Evolutionary conservation across 1,140 invertebrate genomes (phyloP), one percentile per base, ranked within the genome.

Genomic region (Anthonomus grandis): DNA sequence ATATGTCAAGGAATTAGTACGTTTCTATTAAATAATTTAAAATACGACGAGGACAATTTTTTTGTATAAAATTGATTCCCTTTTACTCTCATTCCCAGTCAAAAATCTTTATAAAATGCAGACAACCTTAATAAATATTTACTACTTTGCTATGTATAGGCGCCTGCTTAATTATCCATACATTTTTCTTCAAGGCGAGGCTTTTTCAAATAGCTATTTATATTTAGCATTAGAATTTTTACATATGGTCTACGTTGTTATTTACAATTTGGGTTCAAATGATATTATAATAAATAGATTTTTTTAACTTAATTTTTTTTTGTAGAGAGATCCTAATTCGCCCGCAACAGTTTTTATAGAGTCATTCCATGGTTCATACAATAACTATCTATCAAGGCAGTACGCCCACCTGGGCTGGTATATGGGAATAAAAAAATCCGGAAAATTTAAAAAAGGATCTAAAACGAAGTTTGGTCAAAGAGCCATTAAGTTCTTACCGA

Each of bases 381-480:
- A 81, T 56, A 78, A 77, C 0, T 83, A 84, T 62, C 69, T 83
- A 47, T 83, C 81, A 4, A 74, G 74, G 56, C 5, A 19, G 21
- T 45, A 45, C 21, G 77, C 78, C 0, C 78, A 82, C 58, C 52
- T 76, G 3, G 81, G 81, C 2, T 85, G 83, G 81, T 85, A 83
- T 74, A 69, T 85, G 15, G 84, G 78, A 5, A 77, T 86, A 38
- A 86, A 86, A 60, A 83, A 80, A 64, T 81, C 78, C 22, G 83
- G 83, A 10, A 79, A 80, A 56, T 68, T 76, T 17, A 85, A 85
- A 66, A 71, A 75, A 8, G 84, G 81, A 0, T 65, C 74, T 2
- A 78, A 76, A 63, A 86, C 84, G 0, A 72, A 64, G 19, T 79
- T 76, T 70, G 78, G 80, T 10, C 83, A 86, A 68, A 83, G 83